phyloP scores from a whole-genome alignment of 1,140 invertebrate genomes.

The Mya arenaria region DNA sequence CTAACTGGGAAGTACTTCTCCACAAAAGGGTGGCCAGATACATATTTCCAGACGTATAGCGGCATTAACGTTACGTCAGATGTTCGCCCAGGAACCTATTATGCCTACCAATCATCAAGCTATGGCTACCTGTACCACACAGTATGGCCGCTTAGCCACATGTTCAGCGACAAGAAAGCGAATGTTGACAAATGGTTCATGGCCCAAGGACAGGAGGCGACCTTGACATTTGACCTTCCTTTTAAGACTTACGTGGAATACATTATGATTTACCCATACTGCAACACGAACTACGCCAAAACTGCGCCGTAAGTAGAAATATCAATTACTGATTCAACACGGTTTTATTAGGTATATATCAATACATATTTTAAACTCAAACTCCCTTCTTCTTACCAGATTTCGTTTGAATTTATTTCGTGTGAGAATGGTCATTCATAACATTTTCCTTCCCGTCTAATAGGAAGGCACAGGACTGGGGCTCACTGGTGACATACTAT shows the following conservation, averaged over 20 bases:
- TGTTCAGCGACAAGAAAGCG: conserved; percentile 39
- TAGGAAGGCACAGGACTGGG: too few relatives aligned
- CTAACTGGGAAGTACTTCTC: conserved; percentile 43
- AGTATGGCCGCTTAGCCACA: conserved; percentile 18
- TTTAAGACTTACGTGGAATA: conserved; percentile 59
- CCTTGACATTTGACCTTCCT: conserved; percentile 58
- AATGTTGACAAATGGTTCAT: conserved; percentile 26
- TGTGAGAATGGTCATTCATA: not conserved
- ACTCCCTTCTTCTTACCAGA: not conserved
- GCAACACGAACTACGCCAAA: conserved; percentile 11
- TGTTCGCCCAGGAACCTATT: conserved; percentile 20
- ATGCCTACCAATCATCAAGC: not conserved
- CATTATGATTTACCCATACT: conserved; percentile 63
- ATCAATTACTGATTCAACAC: not conserved
- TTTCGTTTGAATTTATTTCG: not conserved
- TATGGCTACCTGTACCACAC: not conserved
- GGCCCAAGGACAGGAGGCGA: not conserved
- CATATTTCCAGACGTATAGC: conserved; percentile 38
- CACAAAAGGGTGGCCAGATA: not conserved
- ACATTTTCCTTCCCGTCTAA: not conserved
- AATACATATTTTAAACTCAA: not conserved
- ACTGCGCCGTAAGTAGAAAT: not conserved
- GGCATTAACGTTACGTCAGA: conserved; percentile 53
- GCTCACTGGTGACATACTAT: conserved; percentile 29
- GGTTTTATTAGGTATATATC: not conserved